Evolutionary conservation across 2,888 invertebrate genomes (phyloP).

Genomic region (Archaeoteleia sp.): DNA sequence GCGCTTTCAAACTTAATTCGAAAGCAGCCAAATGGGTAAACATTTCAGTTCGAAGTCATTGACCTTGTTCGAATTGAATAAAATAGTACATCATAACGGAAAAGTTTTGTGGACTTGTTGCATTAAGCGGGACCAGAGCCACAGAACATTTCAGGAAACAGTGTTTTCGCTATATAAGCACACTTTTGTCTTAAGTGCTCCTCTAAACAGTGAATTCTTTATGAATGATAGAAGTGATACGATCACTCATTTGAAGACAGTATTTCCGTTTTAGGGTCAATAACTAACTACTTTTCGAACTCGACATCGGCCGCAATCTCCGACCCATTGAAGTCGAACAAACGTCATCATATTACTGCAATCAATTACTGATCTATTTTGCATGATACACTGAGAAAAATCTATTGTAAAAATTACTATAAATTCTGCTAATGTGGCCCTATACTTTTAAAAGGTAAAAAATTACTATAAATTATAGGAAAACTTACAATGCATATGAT

Average conservation of each 20-base stretch:
- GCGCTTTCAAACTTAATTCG: no score
- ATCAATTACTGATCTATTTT: no score
- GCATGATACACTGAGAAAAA: no score
- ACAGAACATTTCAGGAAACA: slow-evolving; percentile 27
- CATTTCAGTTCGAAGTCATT: slow-evolving; percentile 48
- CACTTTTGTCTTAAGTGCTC: slow-evolving; percentile 30
- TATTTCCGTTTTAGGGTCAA: slow-evolving; percentile 4
- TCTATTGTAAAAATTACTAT: no score
- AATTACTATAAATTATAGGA: no score
- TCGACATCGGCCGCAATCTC: no score
- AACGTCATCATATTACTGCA: no score
- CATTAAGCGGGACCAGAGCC: slow-evolving; percentile 54
- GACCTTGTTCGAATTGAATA: slow-evolving; percentile 63
- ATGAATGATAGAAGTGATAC: slow-evolving; percentile 16
- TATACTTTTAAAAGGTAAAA: no score
- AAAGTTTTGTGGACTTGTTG: slow-evolving; percentile 60
- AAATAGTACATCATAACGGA: slow-evolving; percentile 52
- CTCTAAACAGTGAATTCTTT: slow-evolving; percentile 22
- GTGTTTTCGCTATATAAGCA: slow-evolving; percentile 27
- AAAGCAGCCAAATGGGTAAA: slow-evolving; percentile 12
- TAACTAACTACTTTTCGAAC: background rate
- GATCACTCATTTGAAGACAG: slow-evolving; percentile 9
- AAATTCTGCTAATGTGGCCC: no score
- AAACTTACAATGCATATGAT: no score
- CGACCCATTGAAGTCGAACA: no score